phyloP scores from a whole-genome alignment of 1,140 invertebrate genomes.

The Parasteatoda tepidariorum region DNA sequence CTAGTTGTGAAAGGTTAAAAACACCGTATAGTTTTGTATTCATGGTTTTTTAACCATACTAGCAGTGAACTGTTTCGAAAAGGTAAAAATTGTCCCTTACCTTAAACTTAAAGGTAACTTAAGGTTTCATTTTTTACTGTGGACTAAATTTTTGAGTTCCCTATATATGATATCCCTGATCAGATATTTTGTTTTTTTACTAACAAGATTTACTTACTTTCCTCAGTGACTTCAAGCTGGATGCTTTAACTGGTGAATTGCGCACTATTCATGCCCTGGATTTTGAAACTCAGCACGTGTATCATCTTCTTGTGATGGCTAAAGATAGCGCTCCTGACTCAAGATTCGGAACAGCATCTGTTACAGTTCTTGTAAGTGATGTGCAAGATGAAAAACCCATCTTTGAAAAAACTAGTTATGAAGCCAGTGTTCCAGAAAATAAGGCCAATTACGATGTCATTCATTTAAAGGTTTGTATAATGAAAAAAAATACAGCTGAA shows the following conservation, averaged over 20 bases:
- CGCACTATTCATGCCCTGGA: constrained; percentile 81
- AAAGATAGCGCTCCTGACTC: constrained; percentile 87
- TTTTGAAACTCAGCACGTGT: constrained; percentile 83
- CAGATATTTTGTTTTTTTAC: too few relatives aligned
- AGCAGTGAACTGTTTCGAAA: too few relatives aligned
- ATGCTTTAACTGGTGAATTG: constrained; percentile 83
- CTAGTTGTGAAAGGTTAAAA: too few relatives aligned
- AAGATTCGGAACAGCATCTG: constrained; percentile 86
- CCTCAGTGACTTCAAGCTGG: constrained; percentile 73
- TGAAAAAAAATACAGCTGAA: too few relatives aligned
- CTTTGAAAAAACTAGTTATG: constrained; percentile 80
- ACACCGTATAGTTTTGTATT: too few relatives aligned
- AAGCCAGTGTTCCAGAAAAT: constrained; percentile 85
- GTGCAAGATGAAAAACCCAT: constrained; percentile 85
- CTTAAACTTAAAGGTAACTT: too few relatives aligned
- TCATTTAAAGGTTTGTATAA: constrained; percentile 74
- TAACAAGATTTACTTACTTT: not conserved
- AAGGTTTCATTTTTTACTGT: too few relatives aligned
- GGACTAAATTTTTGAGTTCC: too few relatives aligned
- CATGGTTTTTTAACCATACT: too few relatives aligned
- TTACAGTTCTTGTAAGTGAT: constrained; percentile 83
- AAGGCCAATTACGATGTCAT: constrained; percentile 78
- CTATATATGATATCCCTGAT: too few relatives aligned
- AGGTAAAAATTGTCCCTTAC: too few relatives aligned
- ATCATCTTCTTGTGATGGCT: constrained; percentile 80